These are phyloP conservation scores for Cetoscarus ocellatus DNA, from an alignment of 2,797 vertebrate genomes.

Conservation along the genomic window DNA sequence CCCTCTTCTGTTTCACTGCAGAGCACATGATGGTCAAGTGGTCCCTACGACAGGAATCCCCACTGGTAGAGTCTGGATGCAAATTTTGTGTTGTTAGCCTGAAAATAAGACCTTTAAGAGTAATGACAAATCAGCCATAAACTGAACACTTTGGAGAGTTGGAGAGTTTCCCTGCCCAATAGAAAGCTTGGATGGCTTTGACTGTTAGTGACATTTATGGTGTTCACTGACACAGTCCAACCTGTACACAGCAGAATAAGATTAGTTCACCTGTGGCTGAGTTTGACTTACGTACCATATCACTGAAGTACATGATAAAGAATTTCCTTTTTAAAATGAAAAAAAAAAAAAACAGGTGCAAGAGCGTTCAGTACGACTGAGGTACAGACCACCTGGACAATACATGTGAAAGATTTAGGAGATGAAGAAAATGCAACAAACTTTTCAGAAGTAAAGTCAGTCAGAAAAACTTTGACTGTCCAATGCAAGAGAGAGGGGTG, in stretches of 20 bases:
- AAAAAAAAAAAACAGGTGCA: constrained; percentile 21
- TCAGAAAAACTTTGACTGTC: too few species aligned
- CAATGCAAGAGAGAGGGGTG: too few species aligned
- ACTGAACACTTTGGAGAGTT: not conserved
- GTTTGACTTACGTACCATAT: not conserved
- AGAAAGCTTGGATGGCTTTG: constrained; percentile 13
- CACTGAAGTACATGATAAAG: constrained; percentile 13
- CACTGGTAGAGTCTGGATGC: not conserved
- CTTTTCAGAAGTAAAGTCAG: too few species aligned
- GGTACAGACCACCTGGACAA: constrained; percentile 9
- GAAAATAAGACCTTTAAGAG: not conserved
- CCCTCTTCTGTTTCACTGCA: too few species aligned
- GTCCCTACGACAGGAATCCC: too few species aligned
- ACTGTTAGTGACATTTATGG: constrained; percentile 9
- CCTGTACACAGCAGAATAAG: not conserved
- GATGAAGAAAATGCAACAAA: not conserved
- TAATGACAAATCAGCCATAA: not conserved
- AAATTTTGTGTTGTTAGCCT: not conserved
- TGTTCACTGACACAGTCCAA: not conserved
- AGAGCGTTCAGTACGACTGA: constrained; percentile 8
- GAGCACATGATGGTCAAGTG: too few species aligned
- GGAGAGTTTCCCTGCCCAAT: constrained; percentile 11
- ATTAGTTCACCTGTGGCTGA: not conserved
- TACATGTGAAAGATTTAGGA: constrained; percentile 24
- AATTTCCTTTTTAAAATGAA: constrained; percentile 17